These are phyloP conservation scores for Athripsodes cinereus DNA, from an alignment of 2,888 invertebrate genomes.

Conservation along the genomic window DNA sequence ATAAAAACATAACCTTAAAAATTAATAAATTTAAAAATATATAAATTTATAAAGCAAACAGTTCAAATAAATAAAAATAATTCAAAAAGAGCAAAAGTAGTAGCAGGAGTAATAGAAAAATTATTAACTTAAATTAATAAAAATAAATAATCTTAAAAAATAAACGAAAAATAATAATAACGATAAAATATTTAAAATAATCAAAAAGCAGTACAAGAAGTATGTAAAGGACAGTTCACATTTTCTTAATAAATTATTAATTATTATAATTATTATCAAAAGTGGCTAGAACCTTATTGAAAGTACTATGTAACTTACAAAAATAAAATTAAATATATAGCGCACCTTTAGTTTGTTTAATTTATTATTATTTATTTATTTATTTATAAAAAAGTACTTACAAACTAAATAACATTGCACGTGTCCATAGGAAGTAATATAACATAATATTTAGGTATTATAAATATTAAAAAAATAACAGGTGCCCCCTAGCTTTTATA, in stretches of 20 bases:
- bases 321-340: neutral
- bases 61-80: too few relatives aligned
- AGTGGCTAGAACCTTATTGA: too few relatives aligned
- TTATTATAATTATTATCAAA: too few relatives aligned
- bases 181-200: neutral
- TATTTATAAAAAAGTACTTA: conserved; percentile 3
- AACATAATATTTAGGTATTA: neutral
- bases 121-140: neutral
- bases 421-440: conserved; percentile 42
- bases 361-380: neutral
- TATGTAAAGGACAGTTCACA: neutral
- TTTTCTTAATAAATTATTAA: too few relatives aligned
- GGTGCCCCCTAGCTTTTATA: too few relatives aligned
- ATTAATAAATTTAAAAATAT: too few relatives aligned
- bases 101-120: neutral
- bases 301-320: too few relatives aligned
- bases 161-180: neutral
- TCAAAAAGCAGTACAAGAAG: too few relatives aligned
- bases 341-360: neutral
- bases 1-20: too few relatives aligned
- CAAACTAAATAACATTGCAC: conserved; percentile 55
- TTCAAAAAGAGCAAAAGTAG: too few relatives aligned
- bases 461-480: neutral
- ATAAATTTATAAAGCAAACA: too few relatives aligned
- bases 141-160: neutral